Conservation (phyloP, 2,113 vertebrate genomes). For the Poeciliopsis occidentalis region DNA sequence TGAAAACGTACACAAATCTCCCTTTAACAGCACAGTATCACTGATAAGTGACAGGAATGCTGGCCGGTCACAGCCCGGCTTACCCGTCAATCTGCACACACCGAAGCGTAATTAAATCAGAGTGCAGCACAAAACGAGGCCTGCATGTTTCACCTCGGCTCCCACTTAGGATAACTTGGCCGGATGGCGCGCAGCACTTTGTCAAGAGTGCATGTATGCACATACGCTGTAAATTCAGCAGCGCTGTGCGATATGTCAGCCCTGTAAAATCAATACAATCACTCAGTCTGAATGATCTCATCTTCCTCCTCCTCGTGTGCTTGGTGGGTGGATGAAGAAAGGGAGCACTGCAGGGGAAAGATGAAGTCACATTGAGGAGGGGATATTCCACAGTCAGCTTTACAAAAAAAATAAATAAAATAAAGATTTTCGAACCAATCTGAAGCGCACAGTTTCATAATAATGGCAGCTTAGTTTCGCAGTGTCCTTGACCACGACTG, state of each 20-base stretch:
- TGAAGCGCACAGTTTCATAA: constrained; percentile 20
- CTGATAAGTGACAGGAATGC: not conserved
- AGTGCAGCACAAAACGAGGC: not conserved
- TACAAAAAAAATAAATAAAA: not conserved
- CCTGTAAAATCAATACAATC: constrained; percentile 63
- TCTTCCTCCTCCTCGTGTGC: constrained; percentile 40
- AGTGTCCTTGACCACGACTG: not conserved
- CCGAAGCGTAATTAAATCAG: not conserved
- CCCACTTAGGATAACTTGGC: constrained; percentile 9
- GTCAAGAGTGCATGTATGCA: constrained; percentile 1
- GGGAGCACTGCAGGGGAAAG: constrained; percentile 42
- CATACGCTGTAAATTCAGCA: constrained; percentile 7
- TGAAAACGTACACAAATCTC: constrained; percentile 10
- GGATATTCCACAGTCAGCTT: constrained; percentile 37
- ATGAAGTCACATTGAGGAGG: constrained; percentile 46
- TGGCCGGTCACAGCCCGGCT: constrained; percentile 15
- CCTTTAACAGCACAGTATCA: not conserved
- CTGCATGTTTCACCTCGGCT: constrained; percentile 23
- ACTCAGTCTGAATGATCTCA: constrained; percentile 67
- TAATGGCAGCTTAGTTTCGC: constrained; percentile 2
- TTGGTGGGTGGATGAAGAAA: constrained; percentile 2
- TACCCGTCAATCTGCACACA: constrained; percentile 2
- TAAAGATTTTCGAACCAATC: constrained; percentile 44
- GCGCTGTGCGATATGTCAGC: constrained; percentile 33
- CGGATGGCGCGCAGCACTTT: constrained; percentile 1